Conservation (phyloP, 1,140 invertebrate genomes). For the Zaprionus ghesquierei region DNA sequence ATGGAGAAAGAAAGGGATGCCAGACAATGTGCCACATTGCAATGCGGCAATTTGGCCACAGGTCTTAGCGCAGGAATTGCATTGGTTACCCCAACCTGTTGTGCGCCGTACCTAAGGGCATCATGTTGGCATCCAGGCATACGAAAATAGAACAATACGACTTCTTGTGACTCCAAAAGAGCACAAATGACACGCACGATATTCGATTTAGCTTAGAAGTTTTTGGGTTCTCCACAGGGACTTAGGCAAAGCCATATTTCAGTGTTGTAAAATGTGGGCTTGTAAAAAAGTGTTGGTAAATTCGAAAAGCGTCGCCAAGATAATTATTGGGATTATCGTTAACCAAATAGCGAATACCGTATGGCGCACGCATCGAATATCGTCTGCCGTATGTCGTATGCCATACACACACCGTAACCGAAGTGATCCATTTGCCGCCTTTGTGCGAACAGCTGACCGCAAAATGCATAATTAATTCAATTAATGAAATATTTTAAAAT, state of each 20-base stretch:
- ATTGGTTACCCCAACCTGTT: not conserved
- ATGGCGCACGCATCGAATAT: not conserved
- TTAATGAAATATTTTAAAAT: constrained; percentile 72
- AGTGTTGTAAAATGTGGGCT: too few species aligned
- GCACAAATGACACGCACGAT: not conserved
- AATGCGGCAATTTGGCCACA: constrained; percentile 25
- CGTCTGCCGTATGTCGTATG: not conserved
- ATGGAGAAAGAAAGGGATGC: not conserved
- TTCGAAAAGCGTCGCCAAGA: too few species aligned
- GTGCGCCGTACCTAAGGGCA: not conserved
- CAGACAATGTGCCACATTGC: constrained; percentile 40
- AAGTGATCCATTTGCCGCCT: constrained; percentile 1
- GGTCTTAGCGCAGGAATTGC: constrained; percentile 7
- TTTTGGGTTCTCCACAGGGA: too few species aligned
- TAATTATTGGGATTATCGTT: too few species aligned
- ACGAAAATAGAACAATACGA: not conserved
- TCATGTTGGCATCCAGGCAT: not conserved
- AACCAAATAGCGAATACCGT: not conserved
- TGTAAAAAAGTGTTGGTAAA: too few species aligned
- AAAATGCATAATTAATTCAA: constrained; percentile 76
- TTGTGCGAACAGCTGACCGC: constrained; percentile 35
- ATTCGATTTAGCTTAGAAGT: too few species aligned
- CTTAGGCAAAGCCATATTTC: too few species aligned
- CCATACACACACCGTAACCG: not conserved
- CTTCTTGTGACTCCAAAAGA: not conserved